These are phyloP conservation scores for Lepidocyrtoides sp. DNA, from an alignment of 2,888 invertebrate species.

Conservation along the genomic window DNA sequence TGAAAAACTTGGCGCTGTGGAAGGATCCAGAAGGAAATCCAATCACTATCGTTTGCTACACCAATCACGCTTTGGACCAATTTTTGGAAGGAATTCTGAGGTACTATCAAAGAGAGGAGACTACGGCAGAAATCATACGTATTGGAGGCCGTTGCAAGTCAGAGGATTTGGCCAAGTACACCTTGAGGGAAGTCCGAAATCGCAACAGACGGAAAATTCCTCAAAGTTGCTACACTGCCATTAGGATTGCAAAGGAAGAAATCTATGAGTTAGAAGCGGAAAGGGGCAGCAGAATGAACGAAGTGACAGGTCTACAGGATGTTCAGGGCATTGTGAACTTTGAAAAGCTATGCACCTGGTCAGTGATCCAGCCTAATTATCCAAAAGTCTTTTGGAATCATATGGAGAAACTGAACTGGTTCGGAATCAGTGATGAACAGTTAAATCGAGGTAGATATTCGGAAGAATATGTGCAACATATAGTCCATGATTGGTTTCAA, in stretches of 20 bases:
- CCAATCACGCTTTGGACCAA: conserved; percentile 95
- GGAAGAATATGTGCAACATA: not conserved
- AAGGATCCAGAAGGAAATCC: conserved; percentile 88
- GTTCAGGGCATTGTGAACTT: conserved; percentile 80
- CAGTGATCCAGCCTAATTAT: conserved; percentile 21
- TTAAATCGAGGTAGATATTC: conserved; percentile 40
- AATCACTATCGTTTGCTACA: conserved; percentile 93
- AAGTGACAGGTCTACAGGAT: conserved; percentile 72
- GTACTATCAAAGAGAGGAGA: conserved; percentile 44
- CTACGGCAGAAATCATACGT: conserved; percentile 65
- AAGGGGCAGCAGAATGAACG: conserved; percentile 63
- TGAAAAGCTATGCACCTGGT: conserved; percentile 58
- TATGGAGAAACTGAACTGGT: conserved; percentile 72
- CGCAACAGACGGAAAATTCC: conserved; percentile 50
- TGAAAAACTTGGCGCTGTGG: conserved; percentile 88
- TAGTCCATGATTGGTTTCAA: conserved; percentile 62
- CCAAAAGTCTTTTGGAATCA: conserved; percentile 39
- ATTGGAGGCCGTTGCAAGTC: conserved; percentile 79
- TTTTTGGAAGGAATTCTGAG: conserved; percentile 91
- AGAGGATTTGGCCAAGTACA: conserved; percentile 56
- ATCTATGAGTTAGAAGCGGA: conserved; percentile 70
- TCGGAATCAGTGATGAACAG: conserved; percentile 48
- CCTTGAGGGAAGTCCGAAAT: conserved; percentile 52
- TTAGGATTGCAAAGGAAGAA: conserved; percentile 25
- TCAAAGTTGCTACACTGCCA: conserved; percentile 12